Evolutionary conservation across 2,888 invertebrate genomes (phyloP).

Genomic region (Lucinisca nassula): DNA sequence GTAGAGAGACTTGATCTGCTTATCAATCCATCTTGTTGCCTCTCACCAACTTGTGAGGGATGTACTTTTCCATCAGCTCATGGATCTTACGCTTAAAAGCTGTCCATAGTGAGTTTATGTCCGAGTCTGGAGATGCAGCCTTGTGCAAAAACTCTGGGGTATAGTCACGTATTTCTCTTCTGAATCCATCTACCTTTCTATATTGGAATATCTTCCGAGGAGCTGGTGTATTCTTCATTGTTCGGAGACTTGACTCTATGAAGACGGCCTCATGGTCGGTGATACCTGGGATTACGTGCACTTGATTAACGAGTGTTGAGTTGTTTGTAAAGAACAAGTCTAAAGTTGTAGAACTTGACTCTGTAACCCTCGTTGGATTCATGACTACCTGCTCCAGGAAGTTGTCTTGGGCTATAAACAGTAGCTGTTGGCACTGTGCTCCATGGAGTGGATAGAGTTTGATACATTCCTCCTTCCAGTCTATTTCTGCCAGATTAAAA

Average conservation of each 20-base stretch:
- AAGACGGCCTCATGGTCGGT: background rate
- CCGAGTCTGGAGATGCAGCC: background rate
- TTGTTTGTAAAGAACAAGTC: background rate
- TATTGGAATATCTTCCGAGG: background rate
- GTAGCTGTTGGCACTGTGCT: background rate
- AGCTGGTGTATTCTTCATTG: background rate
- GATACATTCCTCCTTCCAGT: background rate
- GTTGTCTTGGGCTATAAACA: background rate
- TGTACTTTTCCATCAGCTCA: slow-evolving; percentile 12
- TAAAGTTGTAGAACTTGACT: background rate
- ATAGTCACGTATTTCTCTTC: background rate
- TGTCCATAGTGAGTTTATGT: background rate
- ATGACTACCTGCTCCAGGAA: background rate
- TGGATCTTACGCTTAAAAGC: slow-evolving; percentile 4
- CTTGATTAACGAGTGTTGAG: background rate
- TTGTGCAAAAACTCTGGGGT: background rate
- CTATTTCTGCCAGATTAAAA: background rate
- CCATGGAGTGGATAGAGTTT: background rate
- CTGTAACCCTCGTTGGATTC: background rate
- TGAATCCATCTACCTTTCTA: background rate
- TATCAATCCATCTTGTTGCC: slow-evolving; percentile 1
- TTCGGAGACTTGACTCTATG: background rate
- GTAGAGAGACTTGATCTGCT: background rate
- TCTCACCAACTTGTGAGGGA: background rate
- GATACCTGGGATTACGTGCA: background rate